Evolutionary conservation across 2,113 vertebrate species (phyloP), one percentile per base, ranked within the genome.

Genomic region (Tamias sibiricus): DNA sequence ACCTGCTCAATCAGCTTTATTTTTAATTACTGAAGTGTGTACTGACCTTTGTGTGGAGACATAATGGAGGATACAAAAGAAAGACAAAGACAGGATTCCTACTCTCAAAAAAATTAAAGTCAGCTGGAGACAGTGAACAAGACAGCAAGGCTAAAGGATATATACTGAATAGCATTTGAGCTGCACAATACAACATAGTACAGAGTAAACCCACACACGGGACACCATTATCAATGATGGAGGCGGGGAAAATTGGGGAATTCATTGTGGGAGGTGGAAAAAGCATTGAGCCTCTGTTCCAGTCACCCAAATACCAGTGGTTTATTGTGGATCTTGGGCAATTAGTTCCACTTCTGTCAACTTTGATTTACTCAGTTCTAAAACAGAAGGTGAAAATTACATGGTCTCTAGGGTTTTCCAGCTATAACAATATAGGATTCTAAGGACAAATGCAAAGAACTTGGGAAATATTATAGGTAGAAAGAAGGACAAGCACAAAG

Each of bases 1-100:
- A 94, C 94, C n/a, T 69, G 72, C 54, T 87, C 54, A 97, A 92
- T 79, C 81, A 93, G 87, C 32, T 97, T 97, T 97, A 97, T 96
- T 97, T 96, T 91, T 83, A 94, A 89, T 95, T 95, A 87, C 8
- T 4, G 37, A 95, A 76, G 49, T 52, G 54, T 89, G 35, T 64
- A 69, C 14, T 94, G 75, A 95, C 22, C 16, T 96, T 54, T 83
- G 32, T 91, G 64, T 79, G 3, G 37, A 91, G 42, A 76, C 16
- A 87, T 57, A 82, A 28, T 68, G 32, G 44, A 95, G 26, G 47
- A 95, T 82, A 82, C 69, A 87, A 89, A 81, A 69, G 75, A 79
- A 93, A 74, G 52, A 62, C 59, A 76, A 74, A 76, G 44, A n/a
- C 24, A 91, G 87, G 37, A 76, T 59, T 85, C 2, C 35, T 12